phyloP scores from a whole-genome alignment of 2,797 vertebrate genomes.

The Sebastes melanostomus region DNA sequence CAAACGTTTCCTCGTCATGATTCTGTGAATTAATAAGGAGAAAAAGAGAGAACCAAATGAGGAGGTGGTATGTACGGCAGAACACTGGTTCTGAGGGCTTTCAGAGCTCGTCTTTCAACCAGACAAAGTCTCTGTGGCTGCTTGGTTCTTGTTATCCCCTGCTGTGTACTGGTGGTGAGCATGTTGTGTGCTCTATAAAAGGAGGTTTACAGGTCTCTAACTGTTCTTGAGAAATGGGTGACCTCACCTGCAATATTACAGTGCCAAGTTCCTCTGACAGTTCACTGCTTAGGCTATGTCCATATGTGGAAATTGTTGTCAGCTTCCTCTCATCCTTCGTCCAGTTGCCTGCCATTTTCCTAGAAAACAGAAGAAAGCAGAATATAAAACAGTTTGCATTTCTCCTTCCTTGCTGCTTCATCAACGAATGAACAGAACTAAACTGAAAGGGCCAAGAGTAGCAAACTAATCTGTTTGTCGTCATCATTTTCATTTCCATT shows the following conservation, averaged over 20 bases:
- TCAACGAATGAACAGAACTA: not conserved
- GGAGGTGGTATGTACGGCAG: not conserved
- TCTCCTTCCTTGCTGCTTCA: not conserved
- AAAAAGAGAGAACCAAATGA: too few relatives aligned
- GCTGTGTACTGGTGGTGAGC: constrained; percentile 2
- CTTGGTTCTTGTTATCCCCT: not conserved
- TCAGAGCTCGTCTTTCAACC: constrained; percentile 60
- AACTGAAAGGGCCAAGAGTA: not conserved
- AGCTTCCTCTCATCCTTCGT: not conserved
- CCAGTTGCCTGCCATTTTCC: not conserved
- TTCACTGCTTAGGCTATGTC: not conserved
- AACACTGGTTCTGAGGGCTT: constrained; percentile 46
- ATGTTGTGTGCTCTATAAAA: constrained; percentile 9
- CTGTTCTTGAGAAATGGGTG: not conserved
- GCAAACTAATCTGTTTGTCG: too few relatives aligned
- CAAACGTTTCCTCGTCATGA: too few relatives aligned
- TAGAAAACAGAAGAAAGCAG: not conserved
- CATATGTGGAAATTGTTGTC: constrained; percentile 9
- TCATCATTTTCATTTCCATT: too few relatives aligned
- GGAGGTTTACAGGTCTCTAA: constrained; percentile 9
- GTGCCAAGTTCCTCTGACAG: constrained; percentile 7
- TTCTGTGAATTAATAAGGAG: too few relatives aligned
- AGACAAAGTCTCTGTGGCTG: constrained; percentile 21
- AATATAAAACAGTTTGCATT: not conserved
- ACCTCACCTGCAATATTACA: constrained; percentile 1